phyloP scores from a whole-genome alignment of 1,140 invertebrate genomes.

The Pseudachorutes palmiensis region DNA sequence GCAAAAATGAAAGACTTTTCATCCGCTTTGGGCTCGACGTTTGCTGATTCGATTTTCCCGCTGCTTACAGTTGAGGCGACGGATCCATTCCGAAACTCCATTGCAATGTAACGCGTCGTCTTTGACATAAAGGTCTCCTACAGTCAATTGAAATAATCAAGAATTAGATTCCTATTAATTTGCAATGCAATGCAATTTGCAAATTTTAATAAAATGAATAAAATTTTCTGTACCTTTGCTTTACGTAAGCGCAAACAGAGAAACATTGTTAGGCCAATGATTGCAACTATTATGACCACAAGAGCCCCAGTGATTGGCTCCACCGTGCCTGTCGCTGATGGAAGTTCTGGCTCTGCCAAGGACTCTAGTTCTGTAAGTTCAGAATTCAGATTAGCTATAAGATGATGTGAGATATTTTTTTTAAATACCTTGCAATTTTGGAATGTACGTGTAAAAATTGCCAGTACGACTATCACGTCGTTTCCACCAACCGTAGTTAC shows the following conservation, averaged over 20 bases:
- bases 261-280: not conserved
- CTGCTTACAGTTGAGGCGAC: not conserved
- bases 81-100: not conserved
- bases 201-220: too few species aligned
- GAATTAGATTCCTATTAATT: not conserved
- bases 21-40: not conserved
- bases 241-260: not conserved
- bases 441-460: conserved; percentile 4
- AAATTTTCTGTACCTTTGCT: too few species aligned
- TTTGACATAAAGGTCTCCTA: not conserved
- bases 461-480: not conserved
- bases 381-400: too few species aligned
- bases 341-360: not conserved
- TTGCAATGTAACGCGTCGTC: not conserved
- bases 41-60: not conserved
- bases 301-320: not conserved
- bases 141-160: not conserved
- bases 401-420: too few species aligned
- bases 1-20: conserved; percentile 7
- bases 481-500: conserved; percentile 18
- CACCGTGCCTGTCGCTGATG: not conserved
- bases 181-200: too few species aligned
- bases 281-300: not conserved
- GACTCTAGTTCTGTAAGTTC: not conserved
- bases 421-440: conserved; percentile 15